Percentiles rank a stretch among this genome's conserved stretches.
Conservation (phyloP, 2,113 vertebrate genomes). For the Equus przewalskii region DNA sequence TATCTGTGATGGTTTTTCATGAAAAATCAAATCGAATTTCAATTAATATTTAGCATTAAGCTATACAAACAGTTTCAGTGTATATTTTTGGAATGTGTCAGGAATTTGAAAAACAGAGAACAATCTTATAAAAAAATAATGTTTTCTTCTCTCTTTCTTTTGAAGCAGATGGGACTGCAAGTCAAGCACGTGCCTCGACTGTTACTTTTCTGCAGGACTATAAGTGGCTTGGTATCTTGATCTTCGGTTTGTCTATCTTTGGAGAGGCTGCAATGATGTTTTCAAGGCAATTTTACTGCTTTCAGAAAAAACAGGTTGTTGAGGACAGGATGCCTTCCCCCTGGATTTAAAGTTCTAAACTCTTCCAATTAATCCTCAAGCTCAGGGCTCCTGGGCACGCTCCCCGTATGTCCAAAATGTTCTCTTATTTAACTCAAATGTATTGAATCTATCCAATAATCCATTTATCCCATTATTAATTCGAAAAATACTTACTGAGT, state of each 20-base stretch:
- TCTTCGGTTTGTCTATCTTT: neutral
- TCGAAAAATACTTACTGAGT: neutral
- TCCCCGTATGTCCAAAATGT: neutral
- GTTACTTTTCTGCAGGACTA: neutral
- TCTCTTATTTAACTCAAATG: neutral
- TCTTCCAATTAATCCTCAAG: neutral
- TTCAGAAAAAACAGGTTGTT: neutral
- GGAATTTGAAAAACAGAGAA: neutral
- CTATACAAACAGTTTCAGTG: neutral
- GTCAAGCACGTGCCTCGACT: neutral
- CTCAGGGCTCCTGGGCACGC: neutral
- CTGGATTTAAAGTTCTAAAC: neutral
- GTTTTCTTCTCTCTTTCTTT: neutral
- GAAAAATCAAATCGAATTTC: slow-evolving; percentile 5
- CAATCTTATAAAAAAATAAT: neutral
- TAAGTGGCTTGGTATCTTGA: neutral
- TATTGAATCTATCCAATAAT: neutral
- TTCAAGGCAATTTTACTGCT: neutral
- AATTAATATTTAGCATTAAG: neutral
- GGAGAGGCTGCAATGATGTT: neutral
- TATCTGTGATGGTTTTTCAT: slow-evolving; percentile 16
- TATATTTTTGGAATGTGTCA: neutral
- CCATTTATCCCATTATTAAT: neutral
- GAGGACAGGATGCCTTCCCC: neutral
- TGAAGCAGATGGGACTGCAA: neutral